Conservation (phyloP, 2,113 vertebrate genomes). For the Brachypodius melanocephalos region DNA sequence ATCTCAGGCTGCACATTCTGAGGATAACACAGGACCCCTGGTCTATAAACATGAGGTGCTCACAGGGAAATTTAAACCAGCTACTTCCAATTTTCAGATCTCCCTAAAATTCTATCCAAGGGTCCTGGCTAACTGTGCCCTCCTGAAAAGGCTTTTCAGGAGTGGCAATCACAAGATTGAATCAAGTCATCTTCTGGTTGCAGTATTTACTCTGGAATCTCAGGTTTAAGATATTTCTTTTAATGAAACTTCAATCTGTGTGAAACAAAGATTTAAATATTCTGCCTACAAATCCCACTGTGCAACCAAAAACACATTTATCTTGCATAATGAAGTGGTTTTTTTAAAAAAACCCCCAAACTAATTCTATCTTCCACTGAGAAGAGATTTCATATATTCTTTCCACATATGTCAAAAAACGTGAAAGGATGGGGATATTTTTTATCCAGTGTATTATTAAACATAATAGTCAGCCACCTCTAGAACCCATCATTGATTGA, state of each 20-base stretch:
- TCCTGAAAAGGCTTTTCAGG: not conserved
- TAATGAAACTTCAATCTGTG: not conserved
- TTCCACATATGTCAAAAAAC: not conserved
- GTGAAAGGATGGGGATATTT: not conserved
- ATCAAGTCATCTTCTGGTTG: not conserved
- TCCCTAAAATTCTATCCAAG: not conserved
- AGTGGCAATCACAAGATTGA: not conserved
- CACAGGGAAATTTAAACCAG: not conserved
- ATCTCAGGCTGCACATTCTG: accelerated
- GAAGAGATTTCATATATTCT: not conserved
- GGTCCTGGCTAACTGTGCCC: not conserved
- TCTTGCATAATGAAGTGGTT: not conserved
- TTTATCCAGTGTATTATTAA: conserved; percentile 59
- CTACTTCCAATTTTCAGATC: not conserved
- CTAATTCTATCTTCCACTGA: not conserved
- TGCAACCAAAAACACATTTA: not conserved
- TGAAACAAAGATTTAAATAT: conserved; percentile 30
- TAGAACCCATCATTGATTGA: conserved; percentile 79
- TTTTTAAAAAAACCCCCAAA: not conserved
- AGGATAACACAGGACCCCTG: not conserved
- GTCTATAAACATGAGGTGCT: not conserved
- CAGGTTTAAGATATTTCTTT: not conserved
- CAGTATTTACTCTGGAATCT: not conserved
- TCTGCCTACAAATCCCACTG: not conserved
- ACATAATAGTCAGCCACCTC: conserved; percentile 76